Percentiles rank a stretch among this genome's conserved stretches.
Conservation (phyloP, 2,113 vertebrate genomes). For the Chrysochloris asiatica region DNA sequence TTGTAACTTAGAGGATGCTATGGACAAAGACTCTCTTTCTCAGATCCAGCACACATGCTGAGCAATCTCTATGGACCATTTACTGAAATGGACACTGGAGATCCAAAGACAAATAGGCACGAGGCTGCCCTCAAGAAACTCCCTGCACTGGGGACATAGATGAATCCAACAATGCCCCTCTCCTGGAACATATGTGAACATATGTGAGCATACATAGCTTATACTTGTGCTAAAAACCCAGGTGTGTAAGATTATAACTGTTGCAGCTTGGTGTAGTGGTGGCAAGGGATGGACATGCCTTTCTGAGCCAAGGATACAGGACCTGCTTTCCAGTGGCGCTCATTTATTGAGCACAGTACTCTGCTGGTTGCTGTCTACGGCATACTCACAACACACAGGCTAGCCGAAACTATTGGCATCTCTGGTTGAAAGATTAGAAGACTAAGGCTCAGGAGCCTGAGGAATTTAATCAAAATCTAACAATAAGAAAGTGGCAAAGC, state of each 20-base stretch:
- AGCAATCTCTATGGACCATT: too few relatives aligned
- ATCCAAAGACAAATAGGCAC: not conserved
- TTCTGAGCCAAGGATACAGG: not conserved
- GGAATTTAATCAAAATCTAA: not conserved
- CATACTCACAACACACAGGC: not conserved
- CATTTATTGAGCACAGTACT: not conserved
- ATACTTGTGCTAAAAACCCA: not conserved
- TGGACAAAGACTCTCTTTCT: not conserved
- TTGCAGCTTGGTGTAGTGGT: not conserved
- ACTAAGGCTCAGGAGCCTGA: not conserved
- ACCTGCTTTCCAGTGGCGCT: not conserved
- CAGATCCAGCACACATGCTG: rapidly evolving
- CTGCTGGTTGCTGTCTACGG: not conserved
- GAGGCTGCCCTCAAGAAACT: not conserved
- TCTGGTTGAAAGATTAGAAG: not conserved
- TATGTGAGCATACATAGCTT: not conserved
- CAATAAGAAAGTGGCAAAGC: not conserved
- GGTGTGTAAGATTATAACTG: not conserved
- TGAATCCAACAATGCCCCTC: not conserved
- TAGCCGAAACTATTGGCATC: not conserved
- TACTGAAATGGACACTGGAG: not conserved
- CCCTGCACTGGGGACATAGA: too few relatives aligned
- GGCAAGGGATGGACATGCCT: not conserved
- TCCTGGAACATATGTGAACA: too few relatives aligned
- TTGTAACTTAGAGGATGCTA: rapidly evolving